phyloP scores from a whole-genome alignment of 2,113 vertebrate species.

The Mus pahari region DNA sequence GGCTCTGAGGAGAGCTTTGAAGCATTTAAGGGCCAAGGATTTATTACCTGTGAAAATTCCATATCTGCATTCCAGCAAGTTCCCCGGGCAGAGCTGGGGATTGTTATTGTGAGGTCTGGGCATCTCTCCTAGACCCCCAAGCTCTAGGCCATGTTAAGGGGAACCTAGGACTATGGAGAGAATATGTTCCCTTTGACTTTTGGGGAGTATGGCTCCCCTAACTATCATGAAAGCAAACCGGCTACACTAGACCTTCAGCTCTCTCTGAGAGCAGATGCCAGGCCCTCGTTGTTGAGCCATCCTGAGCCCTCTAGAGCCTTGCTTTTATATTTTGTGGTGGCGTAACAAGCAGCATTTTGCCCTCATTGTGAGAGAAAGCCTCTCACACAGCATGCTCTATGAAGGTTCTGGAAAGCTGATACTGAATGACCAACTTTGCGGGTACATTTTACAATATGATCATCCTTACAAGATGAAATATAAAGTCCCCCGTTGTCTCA shows the following conservation, averaged over 20 bases:
- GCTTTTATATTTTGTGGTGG: neutral
- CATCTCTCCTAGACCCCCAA: neutral
- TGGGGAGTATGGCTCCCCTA: neutral
- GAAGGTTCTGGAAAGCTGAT: neutral
- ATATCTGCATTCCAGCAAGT: neutral
- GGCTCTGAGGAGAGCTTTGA: neutral
- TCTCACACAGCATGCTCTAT: neutral
- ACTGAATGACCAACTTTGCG: neutral
- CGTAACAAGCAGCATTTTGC: neutral
- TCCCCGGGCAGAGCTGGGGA: neutral
- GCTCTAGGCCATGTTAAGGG: neutral
- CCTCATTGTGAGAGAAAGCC: neutral
- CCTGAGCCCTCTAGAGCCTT: neutral
- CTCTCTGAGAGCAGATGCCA: neutral
- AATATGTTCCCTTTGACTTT: neutral
- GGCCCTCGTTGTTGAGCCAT: neutral
- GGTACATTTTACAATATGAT: neutral
- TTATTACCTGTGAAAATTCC: neutral
- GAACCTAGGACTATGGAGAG: neutral
- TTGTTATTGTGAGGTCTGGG: neutral
- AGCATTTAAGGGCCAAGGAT: neutral
- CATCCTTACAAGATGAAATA: neutral
- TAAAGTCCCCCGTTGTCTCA: neutral
- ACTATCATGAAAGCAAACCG: constrained; percentile 8
- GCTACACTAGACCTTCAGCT: neutral